Evolutionary conservation across 2,888 invertebrate genomes (phyloP).

Genomic region (Catocala sponsa): DNA sequence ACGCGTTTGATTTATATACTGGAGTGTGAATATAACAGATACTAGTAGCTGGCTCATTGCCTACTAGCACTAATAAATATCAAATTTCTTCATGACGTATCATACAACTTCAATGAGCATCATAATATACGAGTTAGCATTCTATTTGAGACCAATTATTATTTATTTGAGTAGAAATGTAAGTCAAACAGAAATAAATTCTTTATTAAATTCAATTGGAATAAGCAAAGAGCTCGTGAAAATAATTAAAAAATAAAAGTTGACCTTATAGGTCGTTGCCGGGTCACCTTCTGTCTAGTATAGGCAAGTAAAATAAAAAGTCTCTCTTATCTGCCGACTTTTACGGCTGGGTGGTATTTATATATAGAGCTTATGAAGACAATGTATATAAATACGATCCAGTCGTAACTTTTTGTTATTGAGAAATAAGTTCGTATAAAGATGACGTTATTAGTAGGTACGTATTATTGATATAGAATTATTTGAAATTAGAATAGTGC

Average conservation of each 20-base stretch:
- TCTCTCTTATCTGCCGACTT: conserved; percentile 1
- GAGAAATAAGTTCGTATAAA: too few species aligned
- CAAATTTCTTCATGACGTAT: conserved; percentile 23
- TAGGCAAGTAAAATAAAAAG: neutral
- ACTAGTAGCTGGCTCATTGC: conserved; percentile 33
- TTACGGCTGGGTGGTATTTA: neutral
- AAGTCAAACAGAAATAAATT: conserved; percentile 1
- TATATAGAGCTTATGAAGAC: too few species aligned
- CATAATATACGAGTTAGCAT: neutral
- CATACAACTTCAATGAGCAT: conserved; percentile 33
- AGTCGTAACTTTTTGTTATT: too few species aligned
- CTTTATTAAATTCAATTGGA: neutral
- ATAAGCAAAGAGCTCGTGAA: neutral
- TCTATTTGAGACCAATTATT: conserved; percentile 3
- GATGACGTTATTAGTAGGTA: too few species aligned
- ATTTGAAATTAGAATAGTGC: too few species aligned
- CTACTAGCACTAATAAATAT: conserved; percentile 36
- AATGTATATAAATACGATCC: too few species aligned
- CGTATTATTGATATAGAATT: too few species aligned
- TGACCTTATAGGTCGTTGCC: conserved; percentile 8
- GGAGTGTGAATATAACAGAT: conserved; percentile 20
- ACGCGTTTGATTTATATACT: conserved; percentile 18
- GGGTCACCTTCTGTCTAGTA: conserved; percentile 6
- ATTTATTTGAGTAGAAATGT: conserved; percentile 12
- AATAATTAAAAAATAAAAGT: neutral